Evolutionary conservation across 2,888 invertebrate genomes (phyloP).

Genomic region (Melanotus villosus): DNA sequence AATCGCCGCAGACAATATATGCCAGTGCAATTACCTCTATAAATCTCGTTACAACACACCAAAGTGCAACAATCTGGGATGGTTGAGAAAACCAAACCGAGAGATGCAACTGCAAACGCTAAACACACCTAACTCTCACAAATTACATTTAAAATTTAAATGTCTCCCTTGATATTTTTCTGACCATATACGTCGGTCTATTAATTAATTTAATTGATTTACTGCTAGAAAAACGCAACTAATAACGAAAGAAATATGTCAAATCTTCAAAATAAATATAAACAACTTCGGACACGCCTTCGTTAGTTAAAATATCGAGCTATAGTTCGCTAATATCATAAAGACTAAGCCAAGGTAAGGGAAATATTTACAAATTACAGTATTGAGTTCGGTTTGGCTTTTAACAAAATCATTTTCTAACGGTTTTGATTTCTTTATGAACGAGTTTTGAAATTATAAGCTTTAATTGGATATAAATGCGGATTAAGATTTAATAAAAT

Average conservation of each 20-base stretch:
- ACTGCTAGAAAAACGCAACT: background rate
- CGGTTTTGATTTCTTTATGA: too few species aligned
- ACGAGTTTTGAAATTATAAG: too few species aligned
- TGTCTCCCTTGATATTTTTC: background rate
- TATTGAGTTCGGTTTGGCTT: too few species aligned
- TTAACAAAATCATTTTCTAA: too few species aligned
- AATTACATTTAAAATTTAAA: background rate
- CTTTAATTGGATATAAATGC: too few species aligned
- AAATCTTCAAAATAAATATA: too few species aligned
- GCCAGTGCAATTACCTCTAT: constrained; percentile 24
- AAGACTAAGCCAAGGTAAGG: too few species aligned
- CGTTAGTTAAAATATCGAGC: too few species aligned
- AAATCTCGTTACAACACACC: constrained; percentile 30
- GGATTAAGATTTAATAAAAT: too few species aligned
- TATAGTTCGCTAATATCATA: too few species aligned
- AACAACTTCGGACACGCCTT: too few species aligned
- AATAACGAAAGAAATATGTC: background rate
- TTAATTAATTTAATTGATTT: background rate
- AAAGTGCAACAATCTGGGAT: constrained; percentile 17
- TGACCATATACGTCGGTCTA: background rate
- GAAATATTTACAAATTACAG: too few species aligned
- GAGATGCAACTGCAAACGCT: constrained; percentile 6
- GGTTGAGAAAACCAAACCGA: background rate
- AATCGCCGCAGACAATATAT: constrained; percentile 23
- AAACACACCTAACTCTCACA: background rate